Percentiles rank a stretch among this genome's conserved stretches.
Evolutionary conservation across 2,797 vertebrate genomes (phyloP).

Genomic region (Sciurus carolinensis): DNA sequence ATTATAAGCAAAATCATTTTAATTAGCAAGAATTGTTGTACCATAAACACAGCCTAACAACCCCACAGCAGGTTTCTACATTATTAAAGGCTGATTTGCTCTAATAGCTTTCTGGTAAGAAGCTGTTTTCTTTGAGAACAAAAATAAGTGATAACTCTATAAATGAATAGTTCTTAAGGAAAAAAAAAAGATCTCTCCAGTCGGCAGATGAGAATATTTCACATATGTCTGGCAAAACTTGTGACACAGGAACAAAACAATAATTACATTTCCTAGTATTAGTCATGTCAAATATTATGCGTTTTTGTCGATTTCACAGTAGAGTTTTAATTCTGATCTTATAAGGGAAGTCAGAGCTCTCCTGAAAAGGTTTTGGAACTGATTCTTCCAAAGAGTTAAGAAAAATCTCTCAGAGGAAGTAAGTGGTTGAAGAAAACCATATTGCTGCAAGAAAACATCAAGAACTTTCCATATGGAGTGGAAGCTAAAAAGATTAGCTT

Average conservation of each 20-base stretch:
- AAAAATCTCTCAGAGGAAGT: constrained; percentile 34
- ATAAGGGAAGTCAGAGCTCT: not conserved
- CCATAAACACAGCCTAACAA: constrained; percentile 75
- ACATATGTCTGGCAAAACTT: constrained; percentile 63
- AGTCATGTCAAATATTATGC: constrained; percentile 62
- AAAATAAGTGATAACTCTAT: constrained; percentile 62
- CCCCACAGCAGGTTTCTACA: constrained; percentile 69
- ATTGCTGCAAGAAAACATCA: constrained; percentile 41
- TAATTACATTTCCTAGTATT: constrained; percentile 67
- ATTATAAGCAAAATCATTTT: constrained; percentile 75
- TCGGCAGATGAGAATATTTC: constrained; percentile 62
- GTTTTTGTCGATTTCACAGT: not conserved
- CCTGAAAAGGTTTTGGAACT: not conserved
- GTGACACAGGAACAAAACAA: constrained; percentile 69
- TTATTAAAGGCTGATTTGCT: constrained; percentile 79
- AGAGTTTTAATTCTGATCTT: not conserved
- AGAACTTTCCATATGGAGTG: constrained; percentile 55
- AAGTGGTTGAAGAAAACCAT: not conserved
- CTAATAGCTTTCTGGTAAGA: constrained; percentile 74
- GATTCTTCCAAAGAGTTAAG: constrained; percentile 6
- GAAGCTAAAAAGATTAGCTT: constrained; percentile 53
- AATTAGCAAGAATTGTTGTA: constrained; percentile 78
- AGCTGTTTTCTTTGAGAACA: constrained; percentile 67
- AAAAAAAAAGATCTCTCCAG: constrained; percentile 1
- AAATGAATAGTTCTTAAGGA: constrained; percentile 57